A percentile compares a stretch with the other conserved stretches of the same genome.
Evolutionary conservation across 2,797 vertebrate species (phyloP).

Genomic region (Phalloptychus januarius): DNA sequence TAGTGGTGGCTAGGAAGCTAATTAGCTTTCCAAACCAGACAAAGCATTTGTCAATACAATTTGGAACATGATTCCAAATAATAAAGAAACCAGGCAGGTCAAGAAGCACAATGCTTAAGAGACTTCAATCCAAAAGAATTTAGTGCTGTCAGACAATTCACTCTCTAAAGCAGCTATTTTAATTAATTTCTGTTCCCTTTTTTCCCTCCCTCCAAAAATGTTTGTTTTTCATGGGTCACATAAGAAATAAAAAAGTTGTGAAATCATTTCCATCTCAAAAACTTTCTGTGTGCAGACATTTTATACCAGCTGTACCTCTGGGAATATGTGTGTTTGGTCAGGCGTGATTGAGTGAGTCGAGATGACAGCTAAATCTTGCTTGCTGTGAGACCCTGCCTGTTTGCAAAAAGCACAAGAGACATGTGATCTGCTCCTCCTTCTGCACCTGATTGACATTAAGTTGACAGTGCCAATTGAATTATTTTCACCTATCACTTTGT

Average conservation of each 20-base stretch:
- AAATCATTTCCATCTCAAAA: neutral
- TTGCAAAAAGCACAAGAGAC: slow-evolving; percentile 14
- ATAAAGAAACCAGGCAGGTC: neutral
- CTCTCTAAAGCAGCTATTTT: neutral
- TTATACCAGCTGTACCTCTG: neutral
- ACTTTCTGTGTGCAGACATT: neutral
- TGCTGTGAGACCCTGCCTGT: slow-evolving; percentile 2
- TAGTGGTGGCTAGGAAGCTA: neutral
- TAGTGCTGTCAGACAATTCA: neutral
- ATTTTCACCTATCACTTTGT: slow-evolving; percentile 30
- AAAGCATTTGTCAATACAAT: neutral
- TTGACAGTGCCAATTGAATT: slow-evolving; percentile 38
- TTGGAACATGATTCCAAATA: neutral
- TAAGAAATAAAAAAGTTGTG: neutral
- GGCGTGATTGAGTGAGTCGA: slow-evolving; percentile 2
- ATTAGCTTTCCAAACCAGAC: neutral
- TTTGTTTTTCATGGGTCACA: neutral
- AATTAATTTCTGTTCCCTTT: neutral
- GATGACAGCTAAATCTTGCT: slow-evolving; percentile 8
- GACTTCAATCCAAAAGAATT: neutral
- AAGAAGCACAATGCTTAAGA: neutral
- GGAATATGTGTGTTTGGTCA: slow-evolving; percentile 7
- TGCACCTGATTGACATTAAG: slow-evolving; percentile 39
- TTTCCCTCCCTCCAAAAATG: neutral
- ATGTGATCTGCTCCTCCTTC: slow-evolving; percentile 18